Evolutionary conservation across 2,888 invertebrate species (phyloP).

Genomic region (Palloptera scutellata): DNA sequence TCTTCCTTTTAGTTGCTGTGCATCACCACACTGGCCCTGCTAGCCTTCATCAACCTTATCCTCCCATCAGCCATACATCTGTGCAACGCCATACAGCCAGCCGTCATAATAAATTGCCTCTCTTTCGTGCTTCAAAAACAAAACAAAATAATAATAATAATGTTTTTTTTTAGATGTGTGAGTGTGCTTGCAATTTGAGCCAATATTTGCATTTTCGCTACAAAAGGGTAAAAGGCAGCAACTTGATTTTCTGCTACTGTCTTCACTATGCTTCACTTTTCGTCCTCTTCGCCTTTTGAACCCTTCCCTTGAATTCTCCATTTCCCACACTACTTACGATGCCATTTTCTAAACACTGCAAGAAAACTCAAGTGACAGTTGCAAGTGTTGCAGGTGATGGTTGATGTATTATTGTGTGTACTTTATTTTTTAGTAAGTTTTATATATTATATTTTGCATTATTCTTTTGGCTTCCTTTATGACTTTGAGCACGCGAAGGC

Average conservation of each 20-base stretch:
- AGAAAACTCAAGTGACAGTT: not conserved
- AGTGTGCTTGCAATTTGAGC: constrained; percentile 44
- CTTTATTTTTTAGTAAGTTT: not conserved
- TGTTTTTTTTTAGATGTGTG: not conserved
- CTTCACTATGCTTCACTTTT: too few species aligned
- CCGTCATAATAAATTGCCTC: constrained; percentile 2
- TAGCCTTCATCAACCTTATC: too few species aligned
- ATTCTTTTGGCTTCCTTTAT: not conserved
- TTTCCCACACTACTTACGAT: not conserved
- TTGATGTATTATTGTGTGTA: not conserved
- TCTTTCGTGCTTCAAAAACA: constrained; percentile 7
- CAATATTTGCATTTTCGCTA: constrained; percentile 51
- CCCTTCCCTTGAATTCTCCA: not conserved
- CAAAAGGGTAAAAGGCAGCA: constrained; percentile 50
- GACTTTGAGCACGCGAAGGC: not conserved
- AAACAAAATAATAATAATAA: not conserved
- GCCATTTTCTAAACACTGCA: not conserved
- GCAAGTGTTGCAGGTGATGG: not conserved
- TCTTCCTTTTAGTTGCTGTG: too few species aligned
- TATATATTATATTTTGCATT: too few species aligned
- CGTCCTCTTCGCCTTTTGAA: not conserved
- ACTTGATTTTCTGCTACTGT: constrained; percentile 45
- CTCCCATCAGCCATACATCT: too few species aligned
- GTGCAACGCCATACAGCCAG: constrained; percentile 30
- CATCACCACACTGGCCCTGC: too few species aligned